These are phyloP conservation scores for Antennarius maculatus DNA, from an alignment of 2,797 vertebrate genomes.

Conservation along the genomic window DNA sequence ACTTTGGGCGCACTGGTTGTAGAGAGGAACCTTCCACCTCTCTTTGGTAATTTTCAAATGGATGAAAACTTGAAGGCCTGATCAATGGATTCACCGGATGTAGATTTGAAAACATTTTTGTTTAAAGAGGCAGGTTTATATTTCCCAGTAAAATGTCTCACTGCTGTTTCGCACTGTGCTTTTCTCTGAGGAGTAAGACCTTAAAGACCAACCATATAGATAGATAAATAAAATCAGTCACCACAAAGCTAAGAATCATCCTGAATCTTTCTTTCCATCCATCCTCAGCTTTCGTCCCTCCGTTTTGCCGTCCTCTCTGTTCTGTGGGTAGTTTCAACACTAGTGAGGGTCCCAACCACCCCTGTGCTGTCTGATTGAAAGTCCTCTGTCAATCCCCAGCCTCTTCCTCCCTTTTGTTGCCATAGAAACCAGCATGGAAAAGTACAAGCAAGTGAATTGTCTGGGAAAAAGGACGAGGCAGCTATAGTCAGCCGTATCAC, in stretches of 20 bases:
- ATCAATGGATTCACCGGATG: no score
- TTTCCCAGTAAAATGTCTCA: neutral
- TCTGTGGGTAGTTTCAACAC: slow-evolving; percentile 41
- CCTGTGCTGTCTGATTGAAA: slow-evolving; percentile 52
- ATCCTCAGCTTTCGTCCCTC: neutral
- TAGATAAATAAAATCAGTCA: neutral
- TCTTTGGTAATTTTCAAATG: no score
- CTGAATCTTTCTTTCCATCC: slow-evolving; percentile 14
- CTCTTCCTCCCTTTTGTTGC: slow-evolving; percentile 56
- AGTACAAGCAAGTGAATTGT: slow-evolving; percentile 54
- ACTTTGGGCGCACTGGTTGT: no score
- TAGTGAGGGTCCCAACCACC: slow-evolving; percentile 40
- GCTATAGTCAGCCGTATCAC: neutral
- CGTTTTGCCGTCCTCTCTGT: slow-evolving; percentile 2
- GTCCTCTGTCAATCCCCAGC: slow-evolving; percentile 60
- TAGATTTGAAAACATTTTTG: no score
- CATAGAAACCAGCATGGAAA: slow-evolving; percentile 68
- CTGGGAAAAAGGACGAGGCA: slow-evolving; percentile 33
- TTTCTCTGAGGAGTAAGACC: neutral
- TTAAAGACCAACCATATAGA: neutral
- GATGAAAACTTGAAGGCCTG: no score
- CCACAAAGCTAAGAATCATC: slow-evolving; percentile 7
- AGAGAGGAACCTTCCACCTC: no score
- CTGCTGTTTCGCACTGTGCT: neutral
- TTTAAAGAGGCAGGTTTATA: neutral